These are phyloP conservation scores for Syngnathus acus DNA, from an alignment of 2,797 vertebrate genomes.

Conservation along the genomic window DNA sequence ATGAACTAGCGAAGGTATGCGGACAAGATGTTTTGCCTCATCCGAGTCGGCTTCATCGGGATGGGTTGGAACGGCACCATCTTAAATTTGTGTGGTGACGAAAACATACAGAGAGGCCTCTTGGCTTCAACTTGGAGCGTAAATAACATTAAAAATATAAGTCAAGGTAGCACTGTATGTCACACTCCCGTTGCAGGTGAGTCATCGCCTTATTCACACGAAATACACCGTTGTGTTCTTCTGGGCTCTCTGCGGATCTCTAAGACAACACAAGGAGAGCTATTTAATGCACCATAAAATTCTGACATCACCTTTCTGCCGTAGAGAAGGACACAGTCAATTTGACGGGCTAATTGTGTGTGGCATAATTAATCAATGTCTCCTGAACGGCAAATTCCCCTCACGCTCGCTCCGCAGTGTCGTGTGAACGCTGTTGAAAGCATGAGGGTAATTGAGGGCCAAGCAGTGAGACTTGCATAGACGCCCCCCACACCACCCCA, in stretches of 20 bases:
- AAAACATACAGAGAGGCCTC: too few relatives aligned
- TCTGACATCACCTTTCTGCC: conserved; percentile 74
- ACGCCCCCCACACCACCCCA: background rate
- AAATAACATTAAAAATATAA: too few relatives aligned
- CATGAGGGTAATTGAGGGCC: conserved; percentile 23
- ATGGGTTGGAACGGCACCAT: too few relatives aligned
- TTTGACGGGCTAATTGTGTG: conserved; percentile 75
- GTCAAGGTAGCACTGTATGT: conserved; percentile 38
- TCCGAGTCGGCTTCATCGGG: too few relatives aligned
- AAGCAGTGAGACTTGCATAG: conserved; percentile 4
- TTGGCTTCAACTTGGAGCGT: too few relatives aligned
- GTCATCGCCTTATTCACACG: conserved; percentile 45
- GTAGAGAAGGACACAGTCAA: conserved; percentile 73
- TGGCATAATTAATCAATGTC: conserved; percentile 77
- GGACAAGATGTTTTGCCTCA: background rate
- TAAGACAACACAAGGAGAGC: conserved; percentile 56
- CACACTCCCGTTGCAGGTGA: conserved; percentile 46
- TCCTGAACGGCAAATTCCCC: conserved; percentile 64
- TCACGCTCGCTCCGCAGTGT: conserved; percentile 42
- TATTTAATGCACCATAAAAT: conserved; percentile 68
- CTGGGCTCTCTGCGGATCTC: conserved; percentile 42
- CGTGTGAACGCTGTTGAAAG: conserved; percentile 44
- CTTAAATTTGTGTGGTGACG: too few relatives aligned
- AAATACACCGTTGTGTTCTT: conserved; percentile 35
- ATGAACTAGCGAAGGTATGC: conserved; percentile 22